phyloP scores from a whole-genome alignment of 2,888 invertebrate genomes.

The Apamea crenata region DNA sequence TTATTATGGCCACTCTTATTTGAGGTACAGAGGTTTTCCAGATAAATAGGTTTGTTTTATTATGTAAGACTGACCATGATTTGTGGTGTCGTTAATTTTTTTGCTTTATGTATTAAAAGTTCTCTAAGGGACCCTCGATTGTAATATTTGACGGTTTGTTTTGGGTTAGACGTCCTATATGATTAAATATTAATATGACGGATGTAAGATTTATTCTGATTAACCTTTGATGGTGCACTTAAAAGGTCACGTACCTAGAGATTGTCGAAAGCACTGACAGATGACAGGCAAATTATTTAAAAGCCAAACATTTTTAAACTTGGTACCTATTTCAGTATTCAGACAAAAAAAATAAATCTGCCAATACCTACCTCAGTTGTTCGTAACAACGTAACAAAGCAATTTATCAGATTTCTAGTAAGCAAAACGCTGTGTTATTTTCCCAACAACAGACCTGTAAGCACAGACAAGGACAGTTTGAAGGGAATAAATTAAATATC shows the following conservation, averaged over 20 bases:
- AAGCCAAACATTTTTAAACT: neutral
- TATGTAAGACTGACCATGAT: slow-evolving; percentile 81
- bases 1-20: slow-evolving; percentile 88
- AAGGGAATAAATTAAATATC: slow-evolving; percentile 70
- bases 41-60: slow-evolving; percentile 84
- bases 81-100: slow-evolving; percentile 69
- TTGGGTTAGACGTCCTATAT: neutral
- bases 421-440: slow-evolving; percentile 54
- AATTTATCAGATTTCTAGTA: slow-evolving; percentile 49
- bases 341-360: neutral
- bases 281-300: neutral
- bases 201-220: neutral
- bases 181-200: neutral
- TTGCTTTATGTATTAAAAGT: slow-evolving; percentile 58
- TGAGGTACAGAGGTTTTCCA: slow-evolving; percentile 85
- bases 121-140: slow-evolving; percentile 33
- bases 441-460: slow-evolving; percentile 49
- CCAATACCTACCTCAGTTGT: slow-evolving; percentile 18
- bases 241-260: neutral
- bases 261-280: neutral
- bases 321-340: neutral
- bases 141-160: slow-evolving; percentile 32
- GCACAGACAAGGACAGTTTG: slow-evolving; percentile 61
- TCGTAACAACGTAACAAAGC: slow-evolving; percentile 47
- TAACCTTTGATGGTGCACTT: neutral